These are phyloP conservation scores for Diploscapter pachys DNA, from an alignment of 1,140 invertebrate genomes.

Conservation along the genomic window DNA sequence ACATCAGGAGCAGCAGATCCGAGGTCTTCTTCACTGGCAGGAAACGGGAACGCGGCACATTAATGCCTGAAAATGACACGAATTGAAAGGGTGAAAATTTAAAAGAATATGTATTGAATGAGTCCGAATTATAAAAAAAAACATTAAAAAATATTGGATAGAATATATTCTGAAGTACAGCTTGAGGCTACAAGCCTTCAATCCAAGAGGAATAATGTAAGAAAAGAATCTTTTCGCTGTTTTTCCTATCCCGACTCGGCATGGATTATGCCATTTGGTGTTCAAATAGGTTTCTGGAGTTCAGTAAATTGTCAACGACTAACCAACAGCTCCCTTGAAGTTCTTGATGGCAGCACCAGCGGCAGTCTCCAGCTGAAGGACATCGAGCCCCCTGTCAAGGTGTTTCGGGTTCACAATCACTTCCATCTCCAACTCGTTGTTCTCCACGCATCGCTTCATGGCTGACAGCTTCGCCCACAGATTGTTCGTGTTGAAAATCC, in stretches of 20 bases:
- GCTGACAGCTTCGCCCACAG: conserved; percentile 90
- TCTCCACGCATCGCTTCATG: conserved; percentile 78
- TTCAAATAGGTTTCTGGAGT: too few species aligned
- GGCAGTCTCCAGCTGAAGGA: conserved; percentile 95
- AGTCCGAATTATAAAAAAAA: too few species aligned
- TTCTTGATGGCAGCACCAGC: conserved; percentile 97
- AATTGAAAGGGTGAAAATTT: too few species aligned
- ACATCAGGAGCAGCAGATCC: conserved; percentile 94
- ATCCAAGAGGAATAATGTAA: too few species aligned
- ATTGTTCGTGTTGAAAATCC: conserved; percentile 99
- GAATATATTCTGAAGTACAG: too few species aligned
- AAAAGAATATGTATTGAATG: too few species aligned
- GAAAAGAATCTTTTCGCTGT: too few species aligned
- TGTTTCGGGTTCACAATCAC: conserved; percentile 66
- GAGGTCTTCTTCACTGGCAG: conserved; percentile 98
- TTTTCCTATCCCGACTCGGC: too few species aligned
- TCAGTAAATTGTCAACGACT: neutral
- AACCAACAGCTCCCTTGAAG: conserved; percentile 77
- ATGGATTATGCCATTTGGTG: too few species aligned
- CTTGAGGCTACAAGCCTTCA: too few species aligned
- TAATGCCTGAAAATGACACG: conserved; percentile 67
- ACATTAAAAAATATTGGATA: too few species aligned
- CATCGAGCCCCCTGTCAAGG: conserved; percentile 81
- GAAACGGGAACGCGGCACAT: conserved; percentile 91
- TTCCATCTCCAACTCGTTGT: conserved; percentile 84